Percentiles rank a stretch among this genome's conserved stretches.
phyloP scores from a whole-genome alignment of 2,797 vertebrate genomes.

The Tenualosa ilisha region DNA sequence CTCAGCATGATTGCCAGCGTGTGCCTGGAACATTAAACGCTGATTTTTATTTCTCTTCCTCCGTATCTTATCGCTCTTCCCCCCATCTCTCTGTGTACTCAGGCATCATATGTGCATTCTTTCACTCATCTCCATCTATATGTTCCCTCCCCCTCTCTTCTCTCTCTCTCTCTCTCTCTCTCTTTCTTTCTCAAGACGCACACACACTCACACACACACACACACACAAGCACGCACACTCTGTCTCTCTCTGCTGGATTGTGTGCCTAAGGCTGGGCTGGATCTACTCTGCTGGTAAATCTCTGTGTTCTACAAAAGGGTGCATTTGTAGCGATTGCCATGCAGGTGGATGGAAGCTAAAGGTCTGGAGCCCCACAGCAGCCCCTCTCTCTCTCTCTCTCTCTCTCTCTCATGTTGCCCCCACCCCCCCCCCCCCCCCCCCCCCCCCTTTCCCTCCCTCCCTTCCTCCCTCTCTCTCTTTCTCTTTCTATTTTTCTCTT shows the following conservation, averaged over 20 bases:
- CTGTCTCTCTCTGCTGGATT: neutral
- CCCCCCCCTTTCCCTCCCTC: constrained; percentile 11
- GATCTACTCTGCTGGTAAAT: neutral
- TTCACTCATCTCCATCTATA: neutral
- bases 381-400: constrained; percentile 14
- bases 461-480: constrained; percentile 9
- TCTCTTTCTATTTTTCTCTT: constrained; percentile 7
- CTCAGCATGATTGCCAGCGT: constrained; percentile 4
- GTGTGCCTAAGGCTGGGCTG: neutral
- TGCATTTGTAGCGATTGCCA: neutral
- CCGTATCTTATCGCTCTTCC: neutral
- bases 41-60: constrained; percentile 7
- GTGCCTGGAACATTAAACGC: constrained; percentile 21
- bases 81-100: neutral
- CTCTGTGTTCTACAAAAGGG: constrained; percentile 8
- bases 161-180: neutral
- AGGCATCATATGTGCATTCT: neutral
- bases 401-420: constrained; percentile 4
- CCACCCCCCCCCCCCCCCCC: constrained; percentile 6
- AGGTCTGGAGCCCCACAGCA: constrained; percentile 32
- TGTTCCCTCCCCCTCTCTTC: neutral
- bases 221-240: neutral
- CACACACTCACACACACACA: too few species aligned
- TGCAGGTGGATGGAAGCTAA: constrained; percentile 24
- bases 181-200: neutral